phyloP scores from a whole-genome alignment of 2,113 vertebrate species.

The Paradoxurus hermaphroditus region DNA sequence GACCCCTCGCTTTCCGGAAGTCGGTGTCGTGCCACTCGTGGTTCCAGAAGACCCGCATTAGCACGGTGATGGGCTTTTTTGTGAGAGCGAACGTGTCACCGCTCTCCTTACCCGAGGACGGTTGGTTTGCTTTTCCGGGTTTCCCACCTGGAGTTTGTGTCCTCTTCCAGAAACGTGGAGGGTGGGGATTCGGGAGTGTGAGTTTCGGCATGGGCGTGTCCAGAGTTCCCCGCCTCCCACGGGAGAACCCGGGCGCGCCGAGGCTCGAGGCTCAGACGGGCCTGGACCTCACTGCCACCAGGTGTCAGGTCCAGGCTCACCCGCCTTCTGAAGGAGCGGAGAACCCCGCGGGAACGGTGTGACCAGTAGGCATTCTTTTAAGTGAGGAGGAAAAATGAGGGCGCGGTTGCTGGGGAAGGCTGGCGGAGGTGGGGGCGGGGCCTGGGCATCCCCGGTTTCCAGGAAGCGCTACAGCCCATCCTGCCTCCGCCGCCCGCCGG shows the following conservation, averaged over 20 bases:
- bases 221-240: accelerated
- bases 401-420: background rate
- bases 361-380: background rate
- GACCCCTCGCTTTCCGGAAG: background rate
- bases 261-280: accelerated
- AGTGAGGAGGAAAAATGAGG: background rate
- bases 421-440: background rate
- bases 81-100: background rate
- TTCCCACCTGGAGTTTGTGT: background rate
- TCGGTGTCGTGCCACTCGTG: too few species aligned
- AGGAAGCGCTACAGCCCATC: too few species aligned
- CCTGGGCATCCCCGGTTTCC: too few species aligned
- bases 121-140: accelerated
- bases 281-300: too few species aligned
- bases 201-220: accelerated
- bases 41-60: background rate
- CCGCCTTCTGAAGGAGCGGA: background rate
- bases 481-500: too few species aligned
- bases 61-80: background rate
- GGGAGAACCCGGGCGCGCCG: background rate
- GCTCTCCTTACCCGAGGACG: background rate
- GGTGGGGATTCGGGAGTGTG: accelerated
- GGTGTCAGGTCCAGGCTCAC: accelerated
- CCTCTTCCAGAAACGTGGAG: too few species aligned
- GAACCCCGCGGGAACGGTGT: accelerated